A percentile compares a stretch with the other conserved stretches of the same genome.
Conservation (phyloP, 2,113 vertebrate species). For the Myotis lucifugus region DNA sequence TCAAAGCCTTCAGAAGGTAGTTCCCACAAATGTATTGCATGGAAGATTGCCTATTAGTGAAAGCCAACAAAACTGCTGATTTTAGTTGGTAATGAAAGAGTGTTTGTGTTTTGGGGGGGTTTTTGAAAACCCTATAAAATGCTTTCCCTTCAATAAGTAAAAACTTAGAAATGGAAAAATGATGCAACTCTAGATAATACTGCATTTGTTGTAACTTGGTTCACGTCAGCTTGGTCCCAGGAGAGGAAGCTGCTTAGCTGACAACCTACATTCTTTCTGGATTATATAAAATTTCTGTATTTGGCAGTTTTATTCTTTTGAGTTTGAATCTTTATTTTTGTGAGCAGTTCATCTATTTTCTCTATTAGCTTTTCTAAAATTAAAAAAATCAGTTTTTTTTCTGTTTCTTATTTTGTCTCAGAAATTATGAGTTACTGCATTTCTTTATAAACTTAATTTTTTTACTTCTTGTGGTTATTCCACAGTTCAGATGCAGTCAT, state of each 20-base stretch:
- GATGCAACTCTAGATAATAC: not conserved
- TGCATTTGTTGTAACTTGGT: not conserved
- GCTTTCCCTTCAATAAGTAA: not conserved
- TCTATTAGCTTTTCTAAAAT: not conserved
- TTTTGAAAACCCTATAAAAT: not conserved
- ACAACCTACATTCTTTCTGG: not conserved
- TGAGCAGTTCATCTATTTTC: not conserved
- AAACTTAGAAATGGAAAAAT: not conserved
- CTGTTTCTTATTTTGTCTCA: constrained; percentile 18
- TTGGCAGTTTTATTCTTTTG: constrained; percentile 13
- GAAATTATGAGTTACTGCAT: not conserved
- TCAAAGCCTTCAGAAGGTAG: not conserved
- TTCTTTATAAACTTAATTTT: constrained; percentile 11
- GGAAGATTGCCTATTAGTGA: not conserved
- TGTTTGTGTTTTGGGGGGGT: not conserved
- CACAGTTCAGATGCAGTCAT: not conserved
- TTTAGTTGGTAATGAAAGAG: not conserved
- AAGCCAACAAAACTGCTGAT: not conserved
- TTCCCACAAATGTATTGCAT: not conserved
- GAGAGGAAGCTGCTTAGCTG: not conserved
- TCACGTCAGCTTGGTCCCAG: not conserved
- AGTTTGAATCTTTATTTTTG: constrained; percentile 24
- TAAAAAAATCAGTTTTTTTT: not conserved
- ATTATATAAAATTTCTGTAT: not conserved
- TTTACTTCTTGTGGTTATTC: not conserved